Evolutionary conservation across 2,797 vertebrate genomes (phyloP).

Genomic region (Intellagama lesueurii): DNA sequence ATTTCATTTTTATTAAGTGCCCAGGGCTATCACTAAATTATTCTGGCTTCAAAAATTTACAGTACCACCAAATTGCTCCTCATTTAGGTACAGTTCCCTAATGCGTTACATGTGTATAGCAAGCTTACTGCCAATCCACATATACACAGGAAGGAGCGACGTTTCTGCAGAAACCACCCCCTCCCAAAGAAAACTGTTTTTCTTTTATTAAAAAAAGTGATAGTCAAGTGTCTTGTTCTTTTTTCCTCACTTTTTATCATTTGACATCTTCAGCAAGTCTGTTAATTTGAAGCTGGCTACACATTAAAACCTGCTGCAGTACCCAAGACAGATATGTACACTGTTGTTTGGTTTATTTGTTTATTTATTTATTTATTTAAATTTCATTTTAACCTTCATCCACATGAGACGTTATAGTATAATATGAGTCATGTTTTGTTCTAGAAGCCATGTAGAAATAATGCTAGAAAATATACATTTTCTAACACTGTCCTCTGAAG

Average conservation of each 20-base stretch:
- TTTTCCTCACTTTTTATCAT: background rate
- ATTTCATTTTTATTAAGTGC: slow-evolving; percentile 41
- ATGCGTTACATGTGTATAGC: slow-evolving; percentile 27
- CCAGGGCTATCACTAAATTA: slow-evolving; percentile 41
- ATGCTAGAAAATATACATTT: too few species aligned
- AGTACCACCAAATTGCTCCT: slow-evolving; percentile 37
- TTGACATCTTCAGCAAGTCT: background rate
- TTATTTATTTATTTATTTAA: background rate
- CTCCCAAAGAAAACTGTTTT: background rate
- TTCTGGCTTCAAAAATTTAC: slow-evolving; percentile 30
- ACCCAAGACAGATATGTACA: too few species aligned
- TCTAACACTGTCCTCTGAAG: too few species aligned
- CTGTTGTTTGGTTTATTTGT: too few species aligned
- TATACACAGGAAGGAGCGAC: background rate
- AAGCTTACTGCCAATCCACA: slow-evolving; percentile 23
- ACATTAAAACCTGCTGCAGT: background rate
- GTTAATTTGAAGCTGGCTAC: background rate
- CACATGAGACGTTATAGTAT: too few species aligned
- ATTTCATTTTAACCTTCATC: too few species aligned
- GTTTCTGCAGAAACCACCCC: background rate
- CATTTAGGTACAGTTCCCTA: slow-evolving; percentile 33
- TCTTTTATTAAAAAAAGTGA: background rate
- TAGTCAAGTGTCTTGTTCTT: background rate
- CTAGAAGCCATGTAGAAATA: too few species aligned
- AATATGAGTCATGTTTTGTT: too few species aligned